Percentiles rank a stretch among this genome's conserved stretches.
Conservation (phyloP, 2,888 invertebrate species). For the Chaetoderma sp. region DNA sequence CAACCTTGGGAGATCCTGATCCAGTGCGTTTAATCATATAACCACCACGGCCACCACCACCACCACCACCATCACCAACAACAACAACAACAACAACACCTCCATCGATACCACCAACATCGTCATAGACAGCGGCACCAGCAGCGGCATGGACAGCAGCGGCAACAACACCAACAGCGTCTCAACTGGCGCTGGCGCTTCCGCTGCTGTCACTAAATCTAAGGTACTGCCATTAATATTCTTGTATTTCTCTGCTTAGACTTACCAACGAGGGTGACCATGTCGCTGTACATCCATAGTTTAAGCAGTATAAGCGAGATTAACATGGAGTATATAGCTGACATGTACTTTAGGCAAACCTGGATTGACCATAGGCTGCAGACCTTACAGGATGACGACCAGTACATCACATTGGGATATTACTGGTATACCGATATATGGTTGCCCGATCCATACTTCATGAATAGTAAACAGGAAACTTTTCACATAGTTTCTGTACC, state of each 20-base stretch:
- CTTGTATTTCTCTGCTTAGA: background rate
- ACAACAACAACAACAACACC: too few relatives aligned
- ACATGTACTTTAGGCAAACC: slow-evolving; percentile 1
- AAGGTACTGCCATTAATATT: too few relatives aligned
- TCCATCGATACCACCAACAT: too few relatives aligned
- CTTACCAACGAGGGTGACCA: background rate
- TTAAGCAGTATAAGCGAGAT: slow-evolving; percentile 1
- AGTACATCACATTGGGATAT: background rate
- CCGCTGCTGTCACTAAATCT: too few relatives aligned
- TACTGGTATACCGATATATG: background rate
- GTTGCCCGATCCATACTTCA: slow-evolving; percentile 9
- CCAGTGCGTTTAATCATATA: too few relatives aligned
- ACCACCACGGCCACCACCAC: too few relatives aligned
- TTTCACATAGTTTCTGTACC: slow-evolving; percentile 1
- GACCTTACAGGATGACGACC: background rate
- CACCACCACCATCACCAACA: too few relatives aligned
- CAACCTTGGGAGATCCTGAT: too few relatives aligned
- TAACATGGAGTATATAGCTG: background rate
- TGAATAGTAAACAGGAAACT: slow-evolving; percentile 3
- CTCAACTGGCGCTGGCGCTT: too few relatives aligned
- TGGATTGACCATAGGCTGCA: background rate
- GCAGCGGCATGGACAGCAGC: too few relatives aligned
- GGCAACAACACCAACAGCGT: too few relatives aligned
- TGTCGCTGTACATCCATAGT: slow-evolving; percentile 1
- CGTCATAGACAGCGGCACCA: too few relatives aligned